Evolutionary conservation across 2,113 vertebrate species (phyloP).

Genomic region (Vidua chalybeata): DNA sequence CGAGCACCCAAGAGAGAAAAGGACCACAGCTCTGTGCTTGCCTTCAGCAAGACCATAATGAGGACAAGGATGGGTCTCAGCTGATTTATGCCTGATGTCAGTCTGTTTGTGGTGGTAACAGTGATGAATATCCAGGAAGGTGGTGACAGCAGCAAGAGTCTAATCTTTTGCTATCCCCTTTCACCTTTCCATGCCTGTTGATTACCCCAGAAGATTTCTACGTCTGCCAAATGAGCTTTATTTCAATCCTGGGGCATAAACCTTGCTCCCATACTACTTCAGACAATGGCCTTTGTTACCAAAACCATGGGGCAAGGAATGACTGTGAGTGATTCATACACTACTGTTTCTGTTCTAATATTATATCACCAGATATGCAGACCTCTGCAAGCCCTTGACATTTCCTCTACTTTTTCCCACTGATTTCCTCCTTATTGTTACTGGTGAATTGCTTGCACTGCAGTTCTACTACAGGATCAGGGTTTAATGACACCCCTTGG

Average conservation of each 20-base stretch:
- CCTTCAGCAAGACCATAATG: not conserved
- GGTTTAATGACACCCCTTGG: not conserved
- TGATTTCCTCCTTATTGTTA: conserved; percentile 13
- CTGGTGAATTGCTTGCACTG: not conserved
- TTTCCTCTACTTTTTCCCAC: conserved; percentile 6
- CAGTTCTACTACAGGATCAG: not conserved
- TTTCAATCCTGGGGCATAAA: not conserved
- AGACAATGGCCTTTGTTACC: not conserved
- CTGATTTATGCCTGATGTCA: not conserved
- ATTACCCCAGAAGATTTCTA: not conserved
- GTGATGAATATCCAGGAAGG: not conserved
- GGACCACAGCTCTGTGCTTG: not conserved
- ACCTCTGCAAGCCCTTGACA: not conserved
- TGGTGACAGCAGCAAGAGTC: not conserved
- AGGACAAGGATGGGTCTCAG: not conserved
- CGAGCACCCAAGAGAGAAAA: not conserved
- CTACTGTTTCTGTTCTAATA: not conserved
- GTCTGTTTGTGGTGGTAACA: not conserved
- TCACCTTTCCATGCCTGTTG: not conserved
- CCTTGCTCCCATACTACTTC: not conserved
- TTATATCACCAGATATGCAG: not conserved
- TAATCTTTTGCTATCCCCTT: not conserved
- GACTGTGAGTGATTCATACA: not conserved
- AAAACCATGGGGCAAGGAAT: not conserved
- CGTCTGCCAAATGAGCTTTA: not conserved